phyloP scores from a whole-genome alignment of 2,113 vertebrate genomes.

The Anguilla rostrata region DNA sequence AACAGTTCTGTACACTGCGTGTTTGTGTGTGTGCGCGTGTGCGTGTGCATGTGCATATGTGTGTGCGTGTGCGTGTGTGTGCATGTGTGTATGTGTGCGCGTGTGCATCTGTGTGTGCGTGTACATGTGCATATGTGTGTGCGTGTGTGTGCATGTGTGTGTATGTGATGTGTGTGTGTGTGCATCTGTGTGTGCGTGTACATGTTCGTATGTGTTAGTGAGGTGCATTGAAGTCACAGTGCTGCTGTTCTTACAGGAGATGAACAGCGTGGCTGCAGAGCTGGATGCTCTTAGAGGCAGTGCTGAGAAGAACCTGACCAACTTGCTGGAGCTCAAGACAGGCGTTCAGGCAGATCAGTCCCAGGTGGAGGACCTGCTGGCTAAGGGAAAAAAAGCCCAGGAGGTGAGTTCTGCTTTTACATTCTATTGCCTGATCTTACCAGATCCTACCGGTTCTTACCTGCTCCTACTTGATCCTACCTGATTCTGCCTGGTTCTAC shows the following conservation, averaged over 20 bases:
- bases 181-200: neutral
- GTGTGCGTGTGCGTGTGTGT: neutral
- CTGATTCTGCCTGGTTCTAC: too few relatives aligned
- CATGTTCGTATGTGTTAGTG: neutral
- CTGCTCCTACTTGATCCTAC: too few relatives aligned
- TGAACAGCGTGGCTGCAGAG: slow-evolving; percentile 38
- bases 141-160: neutral
- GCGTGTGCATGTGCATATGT: neutral
- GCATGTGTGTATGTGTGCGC: neutral
- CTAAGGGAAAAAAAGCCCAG: slow-evolving; percentile 41
- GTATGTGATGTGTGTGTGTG: neutral
- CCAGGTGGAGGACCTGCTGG: slow-evolving; percentile 42
- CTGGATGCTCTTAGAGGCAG: slow-evolving; percentile 38
- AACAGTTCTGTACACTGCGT: neutral
- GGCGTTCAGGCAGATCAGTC: slow-evolving; percentile 22
- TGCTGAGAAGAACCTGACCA: slow-evolving; percentile 33
- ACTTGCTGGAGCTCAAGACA: slow-evolving; percentile 35
- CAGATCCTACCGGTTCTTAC: too few relatives aligned
- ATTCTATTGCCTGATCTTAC: neutral
- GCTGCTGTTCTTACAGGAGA: slow-evolving; percentile 37
- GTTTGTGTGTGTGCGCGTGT: neutral
- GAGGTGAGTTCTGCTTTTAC: slow-evolving; percentile 50
- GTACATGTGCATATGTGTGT: neutral
- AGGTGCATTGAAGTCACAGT: neutral
- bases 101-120: neutral